Percentiles rank a stretch among this genome's conserved stretches.
phyloP scores from a whole-genome alignment of 2,888 invertebrate species.

The Drosophila merina region DNA sequence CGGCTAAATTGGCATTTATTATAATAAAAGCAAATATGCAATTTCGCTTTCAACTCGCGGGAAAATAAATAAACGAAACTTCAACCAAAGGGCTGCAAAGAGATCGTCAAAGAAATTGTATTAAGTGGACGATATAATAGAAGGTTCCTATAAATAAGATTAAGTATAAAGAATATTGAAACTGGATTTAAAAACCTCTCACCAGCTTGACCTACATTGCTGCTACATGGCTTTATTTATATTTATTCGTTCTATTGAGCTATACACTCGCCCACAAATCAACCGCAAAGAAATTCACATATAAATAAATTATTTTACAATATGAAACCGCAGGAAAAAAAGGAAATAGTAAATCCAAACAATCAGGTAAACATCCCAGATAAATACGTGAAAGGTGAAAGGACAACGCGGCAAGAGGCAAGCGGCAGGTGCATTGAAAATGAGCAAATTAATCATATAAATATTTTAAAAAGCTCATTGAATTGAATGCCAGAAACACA shows the following conservation, averaged over 20 bases:
- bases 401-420: neutral
- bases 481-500: conserved; percentile 23
- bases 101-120: conserved; percentile 14
- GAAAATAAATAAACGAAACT: conserved; percentile 35
- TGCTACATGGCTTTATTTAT: conserved; percentile 16
- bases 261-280: conserved; percentile 36
- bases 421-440: conserved; percentile 14
- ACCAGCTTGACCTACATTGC: conserved; percentile 18
- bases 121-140: conserved; percentile 38
- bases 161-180: conserved; percentile 8
- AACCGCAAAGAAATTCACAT: conserved; percentile 49
- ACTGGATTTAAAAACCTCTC: conserved; percentile 3
- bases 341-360: neutral
- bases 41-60: conserved; percentile 66
- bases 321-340: conserved; percentile 38
- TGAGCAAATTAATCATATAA: conserved; percentile 51
- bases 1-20: conserved; percentile 77
- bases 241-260: conserved; percentile 11
- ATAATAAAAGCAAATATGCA: conserved; percentile 80
- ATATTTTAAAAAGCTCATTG: conserved; percentile 51
- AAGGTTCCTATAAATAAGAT: too few species aligned
- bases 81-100: neutral
- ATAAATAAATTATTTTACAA: conserved; percentile 55
- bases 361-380: conserved; percentile 16
- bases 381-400: neutral